Evolutionary conservation across 2,797 vertebrate species (phyloP).

Genomic region (Glyptemys insculpta): DNA sequence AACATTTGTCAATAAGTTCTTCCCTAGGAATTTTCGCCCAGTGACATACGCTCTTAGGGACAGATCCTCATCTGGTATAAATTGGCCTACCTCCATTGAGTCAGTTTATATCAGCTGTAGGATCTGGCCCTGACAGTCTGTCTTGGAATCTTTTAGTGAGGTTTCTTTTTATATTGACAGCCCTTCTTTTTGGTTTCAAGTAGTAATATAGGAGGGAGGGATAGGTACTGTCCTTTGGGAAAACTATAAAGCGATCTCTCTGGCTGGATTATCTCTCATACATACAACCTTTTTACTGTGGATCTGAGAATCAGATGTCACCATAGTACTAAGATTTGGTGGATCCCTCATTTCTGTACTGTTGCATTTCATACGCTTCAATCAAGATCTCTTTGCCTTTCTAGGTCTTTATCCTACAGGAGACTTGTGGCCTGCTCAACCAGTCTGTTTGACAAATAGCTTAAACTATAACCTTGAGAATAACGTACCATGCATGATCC

Average conservation of each 20-base stretch:
- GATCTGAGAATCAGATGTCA: neutral
- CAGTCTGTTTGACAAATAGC: slow-evolving; percentile 90
- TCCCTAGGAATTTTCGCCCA: neutral
- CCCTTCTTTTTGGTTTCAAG: neutral
- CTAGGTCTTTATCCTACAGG: slow-evolving; percentile 86
- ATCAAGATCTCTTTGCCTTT: neutral
- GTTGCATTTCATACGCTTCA: slow-evolving; percentile 15
- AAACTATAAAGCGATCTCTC: no score
- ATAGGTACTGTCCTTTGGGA: neutral
- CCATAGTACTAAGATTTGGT: neutral
- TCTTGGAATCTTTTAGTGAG: neutral
- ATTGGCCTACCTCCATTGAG: neutral
- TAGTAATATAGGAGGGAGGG: neutral
- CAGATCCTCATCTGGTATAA: neutral
- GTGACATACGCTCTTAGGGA: neutral
- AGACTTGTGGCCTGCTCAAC: slow-evolving; percentile 90
- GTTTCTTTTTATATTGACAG: neutral
- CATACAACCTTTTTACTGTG: neutral
- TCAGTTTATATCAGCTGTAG: neutral
- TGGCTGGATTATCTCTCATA: neutral
- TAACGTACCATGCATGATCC: slow-evolving; percentile 84
- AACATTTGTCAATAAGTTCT: neutral
- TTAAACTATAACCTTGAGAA: slow-evolving; percentile 91
- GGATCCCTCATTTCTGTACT: neutral
- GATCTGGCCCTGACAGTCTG: neutral